Evolutionary conservation across 2,888 invertebrate species (phyloP), one percentile per base, ranked within the genome.

Genomic region (Homarus gammarus): DNA sequence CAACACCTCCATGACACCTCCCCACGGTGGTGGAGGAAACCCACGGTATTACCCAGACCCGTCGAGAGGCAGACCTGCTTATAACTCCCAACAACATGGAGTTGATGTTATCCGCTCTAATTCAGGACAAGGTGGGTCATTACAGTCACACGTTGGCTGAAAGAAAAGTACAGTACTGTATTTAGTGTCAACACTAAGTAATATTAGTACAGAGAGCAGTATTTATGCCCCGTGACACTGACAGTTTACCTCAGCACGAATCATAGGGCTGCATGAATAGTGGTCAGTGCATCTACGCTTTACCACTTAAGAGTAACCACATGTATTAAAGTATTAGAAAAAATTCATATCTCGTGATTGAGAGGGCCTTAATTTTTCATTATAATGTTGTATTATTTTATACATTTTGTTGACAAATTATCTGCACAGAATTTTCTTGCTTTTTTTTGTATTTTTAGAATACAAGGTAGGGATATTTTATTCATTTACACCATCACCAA

Each of bases 21-120:
- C 89, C 22, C 84, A 89, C 44, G 89, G 89, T 33, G 84, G 44
- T 33, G 78, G 70, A 61, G 86, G 86, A 27, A 91, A 89, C 83
- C 91, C 91, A 38, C 89, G 91, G 27, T 91, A 91, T 83, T 88
- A 91, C 51, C 91, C 91, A 31, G 91, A 91, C 79, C 91, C 91
- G 27, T 86, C 89, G 36, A 64, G 85, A 44, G 73, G 61, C 64
- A 75, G 92, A 51, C 83, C 85, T 27, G 82, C 92, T 56, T 92
- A 89, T 79, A 90, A 88, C 81, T 90, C 92, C 12, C 90, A 92
- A 78, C 89, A 89, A 51, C 92, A 92, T 44, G 92, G 92, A 70
- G 92, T 92, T 22, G 92, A 92, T 84, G 92, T 92, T 38, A 92
- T 92, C 56, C 86, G 92, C 68, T 92, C 92, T 61, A 92, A 92